phyloP scores from a whole-genome alignment of 2,888 invertebrate species.

The Orgyia antiqua region DNA sequence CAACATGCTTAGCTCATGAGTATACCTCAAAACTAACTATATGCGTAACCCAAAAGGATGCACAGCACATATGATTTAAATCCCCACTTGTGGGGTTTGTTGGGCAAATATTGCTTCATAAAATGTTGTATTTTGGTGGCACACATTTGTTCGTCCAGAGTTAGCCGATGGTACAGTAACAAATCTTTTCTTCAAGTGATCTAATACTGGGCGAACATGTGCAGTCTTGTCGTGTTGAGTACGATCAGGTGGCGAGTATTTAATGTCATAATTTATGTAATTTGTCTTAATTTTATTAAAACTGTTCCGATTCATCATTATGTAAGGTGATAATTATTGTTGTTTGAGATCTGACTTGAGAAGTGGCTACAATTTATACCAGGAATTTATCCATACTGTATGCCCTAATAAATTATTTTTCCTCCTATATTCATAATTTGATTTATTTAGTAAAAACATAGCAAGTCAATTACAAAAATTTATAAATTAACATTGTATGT shows the following conservation, averaged over 20 bases:
- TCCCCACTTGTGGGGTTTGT: conserved; percentile 20
- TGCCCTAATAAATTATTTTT: too few relatives aligned
- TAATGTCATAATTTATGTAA: conserved; percentile 24
- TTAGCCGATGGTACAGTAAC: conserved; percentile 11
- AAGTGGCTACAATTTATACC: too few relatives aligned
- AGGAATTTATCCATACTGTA: too few relatives aligned
- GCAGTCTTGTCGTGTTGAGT: conserved; percentile 21
- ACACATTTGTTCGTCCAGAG: conserved; percentile 18
- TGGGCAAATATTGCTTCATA: conserved; percentile 15
- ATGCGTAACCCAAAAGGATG: conserved; percentile 23
- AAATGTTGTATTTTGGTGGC: conserved; percentile 15
- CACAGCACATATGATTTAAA: conserved; percentile 17
- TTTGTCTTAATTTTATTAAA: conserved; percentile 16
- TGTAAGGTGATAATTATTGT: too few relatives aligned
- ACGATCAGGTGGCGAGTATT: conserved; percentile 20
- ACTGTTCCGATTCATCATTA: conserved; percentile 27
- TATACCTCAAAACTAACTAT: conserved; percentile 29
- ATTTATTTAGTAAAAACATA: too few relatives aligned
- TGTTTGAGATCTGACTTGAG: too few relatives aligned
- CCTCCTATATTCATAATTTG: too few relatives aligned
- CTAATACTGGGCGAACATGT: conserved; percentile 30
- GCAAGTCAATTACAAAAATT: too few relatives aligned
- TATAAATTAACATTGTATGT: too few relatives aligned
- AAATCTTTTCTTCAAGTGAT: conserved; percentile 18
- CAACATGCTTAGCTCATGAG: conserved; percentile 13